Conservation (phyloP, 1,140 invertebrate species). For the Chironomus tepperi region DNA sequence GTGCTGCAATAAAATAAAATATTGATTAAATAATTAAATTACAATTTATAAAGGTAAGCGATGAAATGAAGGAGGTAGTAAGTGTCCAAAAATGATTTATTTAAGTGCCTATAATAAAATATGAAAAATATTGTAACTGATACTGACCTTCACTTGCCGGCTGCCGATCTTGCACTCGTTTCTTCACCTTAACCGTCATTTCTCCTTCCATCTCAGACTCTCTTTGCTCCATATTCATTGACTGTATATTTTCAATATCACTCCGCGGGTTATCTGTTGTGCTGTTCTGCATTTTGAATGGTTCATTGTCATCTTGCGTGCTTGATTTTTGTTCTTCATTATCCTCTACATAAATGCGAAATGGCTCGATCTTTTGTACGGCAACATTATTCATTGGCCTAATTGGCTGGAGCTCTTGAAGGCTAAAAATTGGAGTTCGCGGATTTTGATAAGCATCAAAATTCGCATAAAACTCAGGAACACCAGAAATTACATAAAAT, state of each 20-base stretch:
- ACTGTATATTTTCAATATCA: not conserved
- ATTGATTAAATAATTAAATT: no score
- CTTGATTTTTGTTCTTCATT: not conserved
- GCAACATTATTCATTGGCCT: not conserved
- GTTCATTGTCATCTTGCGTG: not conserved
- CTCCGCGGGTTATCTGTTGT: not conserved
- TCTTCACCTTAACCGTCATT: not conserved
- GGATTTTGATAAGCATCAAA: slow-evolving; percentile 20
- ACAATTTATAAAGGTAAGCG: no score
- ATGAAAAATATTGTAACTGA: no score
- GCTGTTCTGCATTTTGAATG: not conserved
- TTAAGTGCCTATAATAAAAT: not conserved
- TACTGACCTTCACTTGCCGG: not conserved
- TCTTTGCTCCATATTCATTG: not conserved
- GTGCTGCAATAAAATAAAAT: not conserved
- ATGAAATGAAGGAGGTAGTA: not conserved
- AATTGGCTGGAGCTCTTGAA: slow-evolving; percentile 20
- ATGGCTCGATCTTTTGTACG: not conserved
- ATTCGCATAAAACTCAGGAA: slow-evolving; percentile 22
- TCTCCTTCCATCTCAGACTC: not conserved
- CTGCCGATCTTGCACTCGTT: not conserved
- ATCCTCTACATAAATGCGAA: not conserved
- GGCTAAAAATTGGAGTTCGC: slow-evolving; percentile 19
- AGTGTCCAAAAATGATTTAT: not conserved
- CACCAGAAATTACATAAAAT: slow-evolving; percentile 5